These are phyloP conservation scores for Megaptera novaeangliae DNA, from an alignment of 2,113 vertebrate species.

Conservation along the genomic window DNA sequence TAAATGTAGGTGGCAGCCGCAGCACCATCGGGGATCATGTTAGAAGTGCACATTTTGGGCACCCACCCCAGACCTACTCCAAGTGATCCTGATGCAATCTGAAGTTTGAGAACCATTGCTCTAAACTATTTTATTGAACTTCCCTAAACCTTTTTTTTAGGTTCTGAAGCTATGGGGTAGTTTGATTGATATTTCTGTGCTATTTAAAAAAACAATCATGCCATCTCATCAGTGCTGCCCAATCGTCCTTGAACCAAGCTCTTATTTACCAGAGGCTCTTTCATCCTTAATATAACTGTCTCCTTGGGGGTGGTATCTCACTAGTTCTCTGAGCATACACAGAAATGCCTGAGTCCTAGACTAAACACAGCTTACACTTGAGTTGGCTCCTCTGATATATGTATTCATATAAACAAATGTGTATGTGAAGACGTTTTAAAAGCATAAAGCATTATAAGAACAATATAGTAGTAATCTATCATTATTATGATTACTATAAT, in stretches of 20 bases:
- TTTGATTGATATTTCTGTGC: not conserved
- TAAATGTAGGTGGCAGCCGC: not conserved
- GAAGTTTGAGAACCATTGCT: not conserved
- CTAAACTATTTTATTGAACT: not conserved
- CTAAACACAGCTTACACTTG: not conserved
- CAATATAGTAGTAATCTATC: not conserved
- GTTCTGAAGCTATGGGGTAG: not conserved
- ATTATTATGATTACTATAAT: not conserved
- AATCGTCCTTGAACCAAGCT: not conserved
- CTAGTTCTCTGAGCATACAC: not conserved
- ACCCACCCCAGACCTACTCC: not conserved
- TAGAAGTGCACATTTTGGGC: not conserved
- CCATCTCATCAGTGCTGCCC: not conserved
- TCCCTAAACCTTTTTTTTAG: not conserved
- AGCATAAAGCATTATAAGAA: not conserved
- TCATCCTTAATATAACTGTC: not conserved
- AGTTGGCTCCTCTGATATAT: not conserved
- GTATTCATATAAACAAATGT: not conserved
- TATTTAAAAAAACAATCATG: not conserved
- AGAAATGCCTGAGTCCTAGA: not conserved
- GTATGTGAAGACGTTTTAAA: not conserved
- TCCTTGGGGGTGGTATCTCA: not conserved
- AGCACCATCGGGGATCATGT: not conserved
- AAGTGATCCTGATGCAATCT: not conserved
- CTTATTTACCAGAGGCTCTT: not conserved